Percentiles rank a stretch among this genome's conserved stretches.
These are phyloP conservation scores for Neodontobutis hainanensis DNA, from an alignment of 2,113 vertebrate genomes.

Conservation along the genomic window DNA sequence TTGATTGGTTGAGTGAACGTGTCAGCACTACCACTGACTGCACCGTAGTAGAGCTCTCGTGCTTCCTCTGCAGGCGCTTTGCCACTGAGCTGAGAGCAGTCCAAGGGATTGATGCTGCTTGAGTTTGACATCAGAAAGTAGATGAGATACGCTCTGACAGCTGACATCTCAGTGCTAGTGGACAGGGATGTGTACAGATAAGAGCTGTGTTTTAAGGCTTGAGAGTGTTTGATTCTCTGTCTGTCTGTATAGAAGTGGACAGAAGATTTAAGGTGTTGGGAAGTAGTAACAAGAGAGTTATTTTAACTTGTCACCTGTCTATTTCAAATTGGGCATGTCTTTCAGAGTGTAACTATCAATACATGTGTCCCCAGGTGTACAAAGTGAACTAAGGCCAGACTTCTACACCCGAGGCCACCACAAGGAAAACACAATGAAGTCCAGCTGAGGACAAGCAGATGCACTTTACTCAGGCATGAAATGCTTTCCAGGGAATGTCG, in stretches of 20 bases:
- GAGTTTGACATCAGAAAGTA: constrained; percentile 38
- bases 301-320: neutral
- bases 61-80: constrained; percentile 27
- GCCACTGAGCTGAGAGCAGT: constrained; percentile 44
- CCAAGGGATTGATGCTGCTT: constrained; percentile 35
- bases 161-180: constrained; percentile 32
- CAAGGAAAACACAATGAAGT: constrained; percentile 23
- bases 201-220: constrained; percentile 12
- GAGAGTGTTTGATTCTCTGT: constrained; percentile 2
- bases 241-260: neutral
- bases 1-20: no score
- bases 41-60: constrained; percentile 28
- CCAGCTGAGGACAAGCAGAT: constrained; percentile 47
- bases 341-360: neutral
- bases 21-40: neutral
- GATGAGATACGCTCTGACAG: constrained; percentile 69
- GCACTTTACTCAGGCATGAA: constrained; percentile 57
- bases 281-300: neutral
- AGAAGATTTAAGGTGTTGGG: neutral
- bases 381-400: constrained; percentile 16
- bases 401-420: constrained; percentile 24
- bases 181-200: constrained; percentile 49
- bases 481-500: constrained; percentile 48
- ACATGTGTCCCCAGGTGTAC: constrained; percentile 25
- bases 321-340: neutral